These are phyloP conservation scores for Seriola rivoliana DNA, from an alignment of 2,113 vertebrate species.

Conservation along the genomic window DNA sequence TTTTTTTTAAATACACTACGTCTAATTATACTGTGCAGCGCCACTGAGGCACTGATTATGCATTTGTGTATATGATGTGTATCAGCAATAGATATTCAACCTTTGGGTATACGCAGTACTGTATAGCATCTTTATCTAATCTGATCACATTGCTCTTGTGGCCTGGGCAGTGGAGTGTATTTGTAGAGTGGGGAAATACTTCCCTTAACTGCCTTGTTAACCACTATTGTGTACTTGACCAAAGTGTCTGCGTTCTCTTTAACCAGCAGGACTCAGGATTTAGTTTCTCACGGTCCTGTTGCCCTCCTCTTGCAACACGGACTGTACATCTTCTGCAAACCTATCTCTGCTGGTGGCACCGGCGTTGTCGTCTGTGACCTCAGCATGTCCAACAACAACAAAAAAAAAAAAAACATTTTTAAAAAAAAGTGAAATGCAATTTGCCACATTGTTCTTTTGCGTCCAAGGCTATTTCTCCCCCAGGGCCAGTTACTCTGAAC, in stretches of 20 bases:
- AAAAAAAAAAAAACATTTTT: background rate
- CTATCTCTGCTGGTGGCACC: constrained; percentile 3
- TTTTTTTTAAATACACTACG: no score
- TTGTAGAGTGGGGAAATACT: constrained; percentile 35
- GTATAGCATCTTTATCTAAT: constrained; percentile 3
- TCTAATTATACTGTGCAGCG: no score
- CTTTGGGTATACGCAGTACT: background rate
- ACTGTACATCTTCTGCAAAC: constrained; percentile 22
- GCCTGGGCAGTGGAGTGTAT: constrained; percentile 4
- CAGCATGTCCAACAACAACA: background rate
- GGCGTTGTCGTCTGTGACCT: constrained; percentile 34
- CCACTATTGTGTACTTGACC: constrained; percentile 35
- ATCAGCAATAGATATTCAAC: no score
- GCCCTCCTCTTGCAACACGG: constrained; percentile 33
- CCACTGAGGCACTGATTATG: background rate
- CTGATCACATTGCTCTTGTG: constrained; percentile 44
- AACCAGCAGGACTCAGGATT: constrained; percentile 13
- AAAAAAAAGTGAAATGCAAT: constrained; percentile 25
- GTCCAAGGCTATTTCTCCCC: constrained; percentile 36
- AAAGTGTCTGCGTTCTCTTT: constrained; percentile 20
- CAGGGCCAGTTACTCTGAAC: constrained; percentile 53
- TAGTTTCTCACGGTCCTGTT: constrained; percentile 50
- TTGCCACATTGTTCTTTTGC: constrained; percentile 62
- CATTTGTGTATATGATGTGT: no score
- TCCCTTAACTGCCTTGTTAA: constrained; percentile 43